A percentile compares a stretch with the other conserved stretches of the same genome.
Conservation (phyloP, 2,888 invertebrate genomes). For the Stenchaetothrips biformis region DNA sequence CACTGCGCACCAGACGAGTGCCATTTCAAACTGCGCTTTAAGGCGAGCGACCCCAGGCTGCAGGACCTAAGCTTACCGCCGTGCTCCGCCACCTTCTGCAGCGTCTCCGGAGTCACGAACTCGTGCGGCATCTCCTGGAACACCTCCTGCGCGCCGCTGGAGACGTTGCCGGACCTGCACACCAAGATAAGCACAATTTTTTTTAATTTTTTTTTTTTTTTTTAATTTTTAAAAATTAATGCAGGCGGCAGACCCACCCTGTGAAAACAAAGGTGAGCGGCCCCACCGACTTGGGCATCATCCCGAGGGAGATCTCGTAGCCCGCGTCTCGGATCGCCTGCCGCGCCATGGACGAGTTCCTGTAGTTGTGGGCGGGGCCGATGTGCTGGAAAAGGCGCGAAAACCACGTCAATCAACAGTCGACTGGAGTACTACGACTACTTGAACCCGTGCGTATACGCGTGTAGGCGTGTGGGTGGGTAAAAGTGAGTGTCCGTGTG, state of each 20-base stretch:
- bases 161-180: slow-evolving; percentile 48
- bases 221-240: slow-evolving; percentile 26
- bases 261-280: slow-evolving; percentile 97
- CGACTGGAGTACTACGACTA: too few species aligned
- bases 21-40: not conserved
- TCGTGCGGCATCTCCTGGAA: slow-evolving; percentile 97
- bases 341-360: slow-evolving; percentile 94
- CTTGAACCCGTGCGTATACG: too few species aligned
- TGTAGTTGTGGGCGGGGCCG: slow-evolving; percentile 97
- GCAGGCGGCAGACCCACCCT: slow-evolving; percentile 53
- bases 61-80: slow-evolving; percentile 65
- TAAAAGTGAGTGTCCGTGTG: too few species aligned
- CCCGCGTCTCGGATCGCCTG: slow-evolving; percentile 98
- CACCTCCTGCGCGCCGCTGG: slow-evolving; percentile 76
- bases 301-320: slow-evolving; percentile 89
- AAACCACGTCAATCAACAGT: slow-evolving; percentile 29
- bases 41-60: not conserved
- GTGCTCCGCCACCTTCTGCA: slow-evolving; percentile 92
- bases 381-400: slow-evolving; percentile 64
- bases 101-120: slow-evolving; percentile 91
- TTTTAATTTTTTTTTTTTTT: slow-evolving; percentile 13
- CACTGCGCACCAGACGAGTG: slow-evolving; percentile 51
- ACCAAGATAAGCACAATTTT: slow-evolving; percentile 24
- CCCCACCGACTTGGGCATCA: slow-evolving; percentile 97
- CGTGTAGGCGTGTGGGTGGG: too few species aligned